Evolutionary conservation across 2,113 vertebrate species (phyloP), one percentile per base, ranked within the genome.

Genomic region (Oostethus manadensis): DNA sequence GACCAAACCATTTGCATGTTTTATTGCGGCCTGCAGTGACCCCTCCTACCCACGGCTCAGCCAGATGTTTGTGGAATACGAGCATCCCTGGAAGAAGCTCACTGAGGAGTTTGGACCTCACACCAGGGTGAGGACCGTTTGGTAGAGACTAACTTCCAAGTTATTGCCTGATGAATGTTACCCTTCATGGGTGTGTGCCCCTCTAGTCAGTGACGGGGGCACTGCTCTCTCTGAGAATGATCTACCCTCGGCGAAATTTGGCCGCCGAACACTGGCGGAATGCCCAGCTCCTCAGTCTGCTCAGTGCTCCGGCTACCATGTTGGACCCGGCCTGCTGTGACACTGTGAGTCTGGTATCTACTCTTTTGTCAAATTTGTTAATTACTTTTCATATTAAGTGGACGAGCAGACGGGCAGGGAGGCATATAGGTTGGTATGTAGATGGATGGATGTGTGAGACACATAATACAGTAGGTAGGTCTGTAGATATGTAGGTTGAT

Each of bases 51-150:
- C 94, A 16, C 90, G 94, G 5, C 85, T 98, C 62, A 90, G 89
- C 3, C 96, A 98, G 86, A 96, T 97, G 94, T 78, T 97, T 40
- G 48, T 95, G 67, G 94, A 97, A 58, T 98, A 97, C 10, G 95
- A 98, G 1, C 91, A 93, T 58, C 92, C 94, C 16, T 86, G 93
- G 82, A 97, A 92, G 80, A 97, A 98, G 74, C 90, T 98, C 62
- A 86, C 86, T 0, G 94, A 98, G 69, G 96, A 98, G 74, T 98
- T 98, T 72, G 92, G 92, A 4, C 94, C 94, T 0, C 95, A 97
- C 75, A 94, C 93, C 60, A 92, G 88, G 92, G 96, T 93, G 71
- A 77, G 86, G 15, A n/a, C 38, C 11, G 4, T 56, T 17, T 16
- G 29, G 10, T 23, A 4, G 14, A 11, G 43, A 18, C 15, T 55